Conservation (phyloP, 2,113 vertebrate genomes). For the Campylorhamphus procurvoides region DNA sequence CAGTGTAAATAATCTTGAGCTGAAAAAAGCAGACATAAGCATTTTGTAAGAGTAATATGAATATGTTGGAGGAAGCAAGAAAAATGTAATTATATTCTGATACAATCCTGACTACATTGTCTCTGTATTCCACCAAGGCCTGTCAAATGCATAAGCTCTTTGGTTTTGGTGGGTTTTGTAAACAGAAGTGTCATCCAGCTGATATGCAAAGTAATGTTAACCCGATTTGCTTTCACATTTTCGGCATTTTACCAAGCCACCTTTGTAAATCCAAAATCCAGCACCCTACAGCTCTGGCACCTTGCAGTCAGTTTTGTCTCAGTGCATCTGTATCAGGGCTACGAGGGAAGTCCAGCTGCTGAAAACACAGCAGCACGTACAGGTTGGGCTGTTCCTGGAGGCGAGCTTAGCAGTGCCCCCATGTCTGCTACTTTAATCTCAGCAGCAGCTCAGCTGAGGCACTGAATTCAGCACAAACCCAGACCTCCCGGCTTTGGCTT, state of each 20-base stretch:
- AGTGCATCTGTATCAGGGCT: not conserved
- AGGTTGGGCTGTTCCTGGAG: not conserved
- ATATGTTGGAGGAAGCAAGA: not conserved
- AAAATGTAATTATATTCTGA: not conserved
- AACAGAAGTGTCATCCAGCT: not conserved
- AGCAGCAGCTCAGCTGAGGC: not conserved
- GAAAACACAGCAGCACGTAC: fast-evolving
- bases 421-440: not conserved
- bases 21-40: not conserved
- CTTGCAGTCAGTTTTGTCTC: not conserved
- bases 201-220: fast-evolving
- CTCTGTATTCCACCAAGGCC: not conserved
- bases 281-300: fast-evolving
- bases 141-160: not conserved
- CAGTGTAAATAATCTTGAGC: not conserved
- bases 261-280: not conserved
- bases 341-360: not conserved
- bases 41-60: not conserved
- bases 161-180: fast-evolving
- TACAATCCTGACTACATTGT: not conserved
- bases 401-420: not conserved
- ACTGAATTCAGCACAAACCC: not conserved
- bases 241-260: not conserved
- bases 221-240: not conserved
- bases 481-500: not conserved